Percentiles rank a stretch among this genome's conserved stretches.
phyloP scores from a whole-genome alignment of 2,113 vertebrate genomes.

The Tragelaphus strepsiceros region DNA sequence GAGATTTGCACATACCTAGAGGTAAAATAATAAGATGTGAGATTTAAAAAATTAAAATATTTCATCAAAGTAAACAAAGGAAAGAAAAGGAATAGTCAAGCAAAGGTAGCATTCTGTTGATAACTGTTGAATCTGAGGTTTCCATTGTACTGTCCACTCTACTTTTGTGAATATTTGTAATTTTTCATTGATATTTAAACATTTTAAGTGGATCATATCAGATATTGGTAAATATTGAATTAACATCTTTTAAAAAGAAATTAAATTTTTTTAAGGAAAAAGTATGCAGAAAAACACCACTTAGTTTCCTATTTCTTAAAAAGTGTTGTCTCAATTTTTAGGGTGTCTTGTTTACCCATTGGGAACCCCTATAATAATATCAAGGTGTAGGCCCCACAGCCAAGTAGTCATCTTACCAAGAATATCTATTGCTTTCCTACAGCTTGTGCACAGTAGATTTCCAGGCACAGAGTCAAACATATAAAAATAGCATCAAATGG shows the following conservation, averaged over 20 bases:
- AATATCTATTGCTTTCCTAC: neutral
- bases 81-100: neutral
- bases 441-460: neutral
- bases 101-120: neutral
- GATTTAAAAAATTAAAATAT: neutral
- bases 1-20: neutral
- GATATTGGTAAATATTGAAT: neutral
- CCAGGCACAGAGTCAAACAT: neutral
- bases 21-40: neutral
- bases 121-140: neutral
- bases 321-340: neutral
- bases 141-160: neutral
- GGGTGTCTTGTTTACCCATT: neutral
- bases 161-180: neutral
- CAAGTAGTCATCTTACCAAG: neutral
- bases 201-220: neutral
- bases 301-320: neutral
- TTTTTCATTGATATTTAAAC: neutral
- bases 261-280: neutral
- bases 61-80: neutral
- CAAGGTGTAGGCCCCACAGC: neutral
- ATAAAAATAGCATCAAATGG: neutral
- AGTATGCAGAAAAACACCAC: neutral
- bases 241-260: neutral
- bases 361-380: neutral